Percentiles rank a stretch among this genome's conserved stretches.
These are phyloP conservation scores for Lepus townsendii DNA, from an alignment of 2,797 vertebrate genomes.

Conservation along the genomic window DNA sequence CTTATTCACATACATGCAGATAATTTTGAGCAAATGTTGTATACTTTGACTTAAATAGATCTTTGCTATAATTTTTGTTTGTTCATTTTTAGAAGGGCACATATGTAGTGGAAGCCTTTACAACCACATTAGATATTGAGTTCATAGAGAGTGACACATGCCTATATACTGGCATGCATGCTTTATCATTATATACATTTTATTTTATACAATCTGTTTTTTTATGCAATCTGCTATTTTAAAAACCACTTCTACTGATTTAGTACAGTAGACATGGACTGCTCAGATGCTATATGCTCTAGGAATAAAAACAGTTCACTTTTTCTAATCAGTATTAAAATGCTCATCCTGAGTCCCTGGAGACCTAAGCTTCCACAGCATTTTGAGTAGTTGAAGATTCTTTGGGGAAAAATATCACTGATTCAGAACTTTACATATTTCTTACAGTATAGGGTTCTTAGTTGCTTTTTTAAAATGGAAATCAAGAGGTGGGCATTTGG, in stretches of 20 bases:
- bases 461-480: not conserved
- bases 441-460: not conserved
- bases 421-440: not conserved
- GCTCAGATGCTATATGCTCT: fast-evolving
- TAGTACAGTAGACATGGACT: not conserved
- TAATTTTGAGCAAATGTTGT: not conserved
- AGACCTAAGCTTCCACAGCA: not conserved
- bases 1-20: not conserved
- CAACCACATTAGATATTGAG: not conserved
- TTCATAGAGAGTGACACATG: not conserved
- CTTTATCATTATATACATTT: not conserved
- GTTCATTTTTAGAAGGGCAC: not conserved
- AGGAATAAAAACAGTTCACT: not conserved
- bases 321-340: not conserved
- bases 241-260: not conserved
- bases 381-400: not conserved
- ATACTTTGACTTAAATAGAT: not conserved
- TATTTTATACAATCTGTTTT: not conserved
- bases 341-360: not conserved
- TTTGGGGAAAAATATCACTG: not conserved
- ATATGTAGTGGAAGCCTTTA: not conserved
- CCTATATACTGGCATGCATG: not conserved
- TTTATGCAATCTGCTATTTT: not conserved
- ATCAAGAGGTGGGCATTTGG: not conserved
- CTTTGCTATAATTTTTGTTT: not conserved